These are phyloP conservation scores for Halichondria panicea DNA, from an alignment of 37 sponge, comb jelly and placozoan genomes.

Conservation along the genomic window DNA sequence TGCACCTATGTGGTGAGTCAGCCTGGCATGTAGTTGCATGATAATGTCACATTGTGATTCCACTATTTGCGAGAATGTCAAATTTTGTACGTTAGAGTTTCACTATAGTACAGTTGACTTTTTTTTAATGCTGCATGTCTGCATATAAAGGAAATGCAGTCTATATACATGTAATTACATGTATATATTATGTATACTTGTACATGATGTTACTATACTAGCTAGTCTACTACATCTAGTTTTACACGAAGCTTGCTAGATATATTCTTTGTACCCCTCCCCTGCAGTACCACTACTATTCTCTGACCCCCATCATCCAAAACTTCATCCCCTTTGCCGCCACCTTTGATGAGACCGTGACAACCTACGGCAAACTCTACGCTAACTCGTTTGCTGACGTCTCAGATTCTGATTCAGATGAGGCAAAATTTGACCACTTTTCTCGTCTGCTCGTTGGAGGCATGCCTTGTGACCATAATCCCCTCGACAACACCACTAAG, in stretches of 20 bases:
- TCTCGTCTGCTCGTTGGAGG: constrained; percentile 36
- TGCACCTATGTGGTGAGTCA: no score
- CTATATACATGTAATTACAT: no score
- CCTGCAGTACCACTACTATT: no score
- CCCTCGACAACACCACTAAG: neutral
- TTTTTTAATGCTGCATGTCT: neutral
- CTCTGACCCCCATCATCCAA: constrained; percentile 7
- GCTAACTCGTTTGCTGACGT: neutral
- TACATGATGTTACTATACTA: no score
- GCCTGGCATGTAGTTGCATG: no score
- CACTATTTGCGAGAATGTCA: no score
- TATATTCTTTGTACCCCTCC: no score
- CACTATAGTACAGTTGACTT: neutral
- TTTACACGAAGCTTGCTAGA: no score
- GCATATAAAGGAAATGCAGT: neutral
- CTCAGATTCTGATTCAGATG: constrained; percentile 9
- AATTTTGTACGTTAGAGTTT: neutral
- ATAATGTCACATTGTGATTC: no score
- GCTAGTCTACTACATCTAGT: no score
- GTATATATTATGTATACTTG: no score
- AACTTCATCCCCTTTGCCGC: constrained; percentile 4
- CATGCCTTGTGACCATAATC: constrained; percentile 12
- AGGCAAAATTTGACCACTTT: constrained; percentile 14
- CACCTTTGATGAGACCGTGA: neutral
- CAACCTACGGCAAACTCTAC: neutral